A percentile compares a stretch with the other conserved stretches of the same genome.
Evolutionary conservation across 2,113 vertebrate genomes (phyloP).

Genomic region (Poeciliopsis turrubarensis): DNA sequence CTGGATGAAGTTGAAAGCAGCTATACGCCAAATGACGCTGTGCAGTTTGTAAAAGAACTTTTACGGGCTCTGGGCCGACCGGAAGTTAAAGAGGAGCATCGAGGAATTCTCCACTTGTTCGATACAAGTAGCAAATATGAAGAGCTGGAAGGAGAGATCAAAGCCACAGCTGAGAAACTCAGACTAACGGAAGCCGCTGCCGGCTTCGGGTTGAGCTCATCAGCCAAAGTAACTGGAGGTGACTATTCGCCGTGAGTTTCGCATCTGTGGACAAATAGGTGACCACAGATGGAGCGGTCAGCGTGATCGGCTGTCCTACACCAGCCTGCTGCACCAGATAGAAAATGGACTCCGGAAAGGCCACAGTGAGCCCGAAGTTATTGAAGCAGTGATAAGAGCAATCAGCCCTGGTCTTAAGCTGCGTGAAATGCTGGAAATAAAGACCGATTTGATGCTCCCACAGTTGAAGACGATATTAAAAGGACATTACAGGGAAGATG

Average conservation of each 20-base stretch:
- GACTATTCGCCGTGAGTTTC: not conserved
- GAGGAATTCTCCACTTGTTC: not conserved
- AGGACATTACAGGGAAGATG: not conserved
- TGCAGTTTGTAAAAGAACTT: too few species aligned
- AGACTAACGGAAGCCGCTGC: not conserved
- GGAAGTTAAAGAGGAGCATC: not conserved
- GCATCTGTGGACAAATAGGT: not conserved
- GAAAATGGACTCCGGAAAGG: not conserved
- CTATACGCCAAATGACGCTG: too few species aligned
- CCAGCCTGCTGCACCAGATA: conserved; percentile 3
- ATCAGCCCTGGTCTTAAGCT: not conserved
- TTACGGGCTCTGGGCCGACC: not conserved
- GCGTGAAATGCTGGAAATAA: conserved; percentile 1
- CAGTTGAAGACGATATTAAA: not conserved
- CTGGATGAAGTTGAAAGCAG: too few species aligned
- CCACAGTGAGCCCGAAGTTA: conserved; percentile 13
- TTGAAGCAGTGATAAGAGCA: conserved; percentile 14
- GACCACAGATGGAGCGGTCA: not conserved
- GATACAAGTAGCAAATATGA: not conserved
- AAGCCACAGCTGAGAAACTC: not conserved
- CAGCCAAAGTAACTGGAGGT: not conserved
- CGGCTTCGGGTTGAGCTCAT: not conserved
- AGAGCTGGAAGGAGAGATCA: not conserved
- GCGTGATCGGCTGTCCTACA: too few species aligned
- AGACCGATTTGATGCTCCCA: not conserved